Evolutionary conservation across 2,113 vertebrate genomes (phyloP).

Genomic region (Daphoenositta chrysoptera): DNA sequence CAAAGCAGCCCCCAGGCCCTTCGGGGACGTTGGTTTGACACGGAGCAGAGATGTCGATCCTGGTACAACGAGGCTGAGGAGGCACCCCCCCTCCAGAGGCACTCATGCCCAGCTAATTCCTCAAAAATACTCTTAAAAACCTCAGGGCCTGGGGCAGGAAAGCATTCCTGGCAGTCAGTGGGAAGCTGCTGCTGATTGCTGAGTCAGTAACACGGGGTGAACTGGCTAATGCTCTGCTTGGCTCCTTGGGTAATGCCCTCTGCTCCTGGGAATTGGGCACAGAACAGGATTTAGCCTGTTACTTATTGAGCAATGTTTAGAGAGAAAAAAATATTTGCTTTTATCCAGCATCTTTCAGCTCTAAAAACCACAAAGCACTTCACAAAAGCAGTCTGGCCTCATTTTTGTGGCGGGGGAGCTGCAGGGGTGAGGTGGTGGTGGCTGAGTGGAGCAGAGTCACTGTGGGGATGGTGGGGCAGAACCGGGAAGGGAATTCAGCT

Average conservation of each 20-base stretch:
- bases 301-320: background rate
- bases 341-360: background rate
- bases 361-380: background rate
- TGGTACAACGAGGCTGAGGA: accelerated
- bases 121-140: background rate
- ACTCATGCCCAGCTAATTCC: background rate
- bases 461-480: background rate
- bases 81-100: background rate
- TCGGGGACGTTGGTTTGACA: accelerated
- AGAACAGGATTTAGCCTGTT: background rate
- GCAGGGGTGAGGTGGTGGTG: background rate
- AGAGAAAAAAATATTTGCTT: background rate
- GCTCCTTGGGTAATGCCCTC: background rate
- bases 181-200: background rate
- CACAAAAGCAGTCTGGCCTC: background rate
- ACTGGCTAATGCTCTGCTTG: background rate
- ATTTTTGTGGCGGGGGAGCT: background rate
- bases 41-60: accelerated
- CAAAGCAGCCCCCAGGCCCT: background rate
- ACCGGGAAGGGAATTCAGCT: background rate
- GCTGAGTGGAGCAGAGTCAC: background rate
- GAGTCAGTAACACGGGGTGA: background rate
- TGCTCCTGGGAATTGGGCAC: background rate
- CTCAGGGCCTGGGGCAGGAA: background rate
- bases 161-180: background rate